These are phyloP conservation scores for Eolophus roseicapilla DNA, from an alignment of 2,113 vertebrate genomes.

Conservation along the genomic window DNA sequence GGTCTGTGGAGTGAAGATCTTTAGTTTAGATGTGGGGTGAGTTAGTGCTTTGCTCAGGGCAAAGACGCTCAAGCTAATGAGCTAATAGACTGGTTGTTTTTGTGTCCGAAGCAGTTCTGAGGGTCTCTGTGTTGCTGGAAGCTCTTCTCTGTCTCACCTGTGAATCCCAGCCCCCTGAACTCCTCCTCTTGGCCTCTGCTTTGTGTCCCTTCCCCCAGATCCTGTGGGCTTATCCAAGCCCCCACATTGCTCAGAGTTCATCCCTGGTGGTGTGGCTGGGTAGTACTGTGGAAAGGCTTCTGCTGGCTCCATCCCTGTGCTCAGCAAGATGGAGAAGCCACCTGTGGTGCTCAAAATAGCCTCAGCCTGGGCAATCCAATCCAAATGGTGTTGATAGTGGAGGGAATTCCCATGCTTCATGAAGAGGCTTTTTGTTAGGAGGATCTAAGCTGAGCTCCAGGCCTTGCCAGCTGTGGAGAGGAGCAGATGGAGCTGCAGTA, in stretches of 20 bases:
- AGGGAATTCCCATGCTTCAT: constrained; percentile 39
- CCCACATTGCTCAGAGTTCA: background rate
- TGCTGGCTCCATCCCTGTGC: background rate
- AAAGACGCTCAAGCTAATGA: background rate
- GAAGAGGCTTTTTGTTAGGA: constrained; percentile 63
- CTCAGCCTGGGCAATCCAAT: background rate
- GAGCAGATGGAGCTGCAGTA: constrained; percentile 48
- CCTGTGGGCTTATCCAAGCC: background rate
- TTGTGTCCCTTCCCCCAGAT: background rate
- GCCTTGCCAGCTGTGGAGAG: constrained; percentile 55
- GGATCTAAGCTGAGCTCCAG: constrained; percentile 33
- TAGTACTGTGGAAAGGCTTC: background rate
- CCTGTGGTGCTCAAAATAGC: constrained; percentile 60
- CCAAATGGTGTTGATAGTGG: background rate
- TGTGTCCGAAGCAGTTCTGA: background rate
- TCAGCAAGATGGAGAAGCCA: constrained; percentile 25
- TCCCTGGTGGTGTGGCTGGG: background rate
- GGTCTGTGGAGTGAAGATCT: background rate
- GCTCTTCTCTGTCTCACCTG: background rate
- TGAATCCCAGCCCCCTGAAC: background rate
- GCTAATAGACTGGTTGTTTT: background rate
- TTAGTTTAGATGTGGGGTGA: background rate
- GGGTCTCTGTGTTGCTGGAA: background rate
- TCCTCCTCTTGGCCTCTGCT: background rate
- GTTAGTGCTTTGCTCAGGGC: background rate